Evolutionary conservation across 2,113 vertebrate species (phyloP).

Genomic region (Perognathus longimembris): DNA sequence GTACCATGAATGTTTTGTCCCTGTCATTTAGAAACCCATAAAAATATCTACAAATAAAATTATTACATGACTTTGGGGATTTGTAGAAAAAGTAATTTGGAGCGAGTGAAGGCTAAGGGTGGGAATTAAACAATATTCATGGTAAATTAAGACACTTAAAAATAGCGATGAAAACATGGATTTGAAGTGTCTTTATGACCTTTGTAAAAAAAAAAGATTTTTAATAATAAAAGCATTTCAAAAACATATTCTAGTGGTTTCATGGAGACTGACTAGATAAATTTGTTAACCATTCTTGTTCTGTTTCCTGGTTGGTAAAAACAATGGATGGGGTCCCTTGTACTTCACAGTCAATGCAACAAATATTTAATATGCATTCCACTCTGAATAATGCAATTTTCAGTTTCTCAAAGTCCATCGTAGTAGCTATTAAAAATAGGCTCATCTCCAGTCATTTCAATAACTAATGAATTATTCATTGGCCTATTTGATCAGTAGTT

Average conservation of each 20-base stretch:
- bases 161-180: not conserved
- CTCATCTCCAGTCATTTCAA: not conserved
- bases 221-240: not conserved
- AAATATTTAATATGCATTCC: not conserved
- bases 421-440: not conserved
- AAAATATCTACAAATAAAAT: not conserved
- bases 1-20: not conserved
- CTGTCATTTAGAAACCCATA: not conserved
- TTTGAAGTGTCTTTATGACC: not conserved
- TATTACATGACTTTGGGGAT: not conserved
- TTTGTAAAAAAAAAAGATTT: not conserved
- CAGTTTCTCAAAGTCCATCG: not conserved
- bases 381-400: slow-evolving; percentile 19
- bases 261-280: not conserved
- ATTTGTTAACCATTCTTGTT: not conserved
- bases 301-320: not conserved
- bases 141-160: not conserved
- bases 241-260: not conserved
- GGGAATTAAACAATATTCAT: not conserved
- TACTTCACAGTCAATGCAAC: not conserved
- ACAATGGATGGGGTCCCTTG: not conserved
- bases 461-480: not conserved
- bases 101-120: accelerated
- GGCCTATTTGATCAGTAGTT: not conserved
- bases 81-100: not conserved